Conservation (phyloP, 2,113 vertebrate genomes). For the Neotoma lepida region DNA sequence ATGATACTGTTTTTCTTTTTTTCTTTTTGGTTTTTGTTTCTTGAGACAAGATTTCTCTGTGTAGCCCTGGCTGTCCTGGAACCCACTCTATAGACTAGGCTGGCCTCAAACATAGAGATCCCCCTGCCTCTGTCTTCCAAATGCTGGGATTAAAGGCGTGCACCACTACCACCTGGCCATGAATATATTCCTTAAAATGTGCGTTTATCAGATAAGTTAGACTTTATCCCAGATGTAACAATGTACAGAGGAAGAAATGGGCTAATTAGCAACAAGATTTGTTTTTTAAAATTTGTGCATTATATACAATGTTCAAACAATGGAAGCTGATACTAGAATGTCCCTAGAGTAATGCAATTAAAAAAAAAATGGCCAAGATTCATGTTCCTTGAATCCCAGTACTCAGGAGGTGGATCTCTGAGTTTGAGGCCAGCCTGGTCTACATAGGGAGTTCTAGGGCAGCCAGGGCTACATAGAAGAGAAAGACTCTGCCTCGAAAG, state of each 20-base stretch:
- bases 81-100: background rate
- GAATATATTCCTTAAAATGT: background rate
- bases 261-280: slow-evolving; percentile 93
- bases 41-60: background rate
- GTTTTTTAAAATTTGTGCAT: slow-evolving; percentile 92
- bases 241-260: slow-evolving; percentile 92
- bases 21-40: too few species aligned
- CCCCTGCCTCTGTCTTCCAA: background rate
- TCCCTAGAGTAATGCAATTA: slow-evolving; percentile 92
- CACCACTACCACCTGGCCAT: background rate
- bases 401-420: background rate
- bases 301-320: slow-evolving; percentile 96
- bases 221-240: slow-evolving; percentile 97
- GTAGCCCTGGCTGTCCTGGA: background rate
- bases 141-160: background rate
- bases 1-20: background rate
- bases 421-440: background rate
- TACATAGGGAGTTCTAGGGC: background rate
- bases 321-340: slow-evolving; percentile 92
- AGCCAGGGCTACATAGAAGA: background rate
- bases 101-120: background rate
- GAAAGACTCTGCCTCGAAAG: background rate
- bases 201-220: slow-evolving; percentile 92
- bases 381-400: background rate
- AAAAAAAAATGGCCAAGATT: slow-evolving; percentile 82